Percentiles rank a stretch among this genome's conserved stretches.
Evolutionary conservation across 92 coral and sea anemone species (phyloP).

Genomic region (Umimayanthus chanpuru): DNA sequence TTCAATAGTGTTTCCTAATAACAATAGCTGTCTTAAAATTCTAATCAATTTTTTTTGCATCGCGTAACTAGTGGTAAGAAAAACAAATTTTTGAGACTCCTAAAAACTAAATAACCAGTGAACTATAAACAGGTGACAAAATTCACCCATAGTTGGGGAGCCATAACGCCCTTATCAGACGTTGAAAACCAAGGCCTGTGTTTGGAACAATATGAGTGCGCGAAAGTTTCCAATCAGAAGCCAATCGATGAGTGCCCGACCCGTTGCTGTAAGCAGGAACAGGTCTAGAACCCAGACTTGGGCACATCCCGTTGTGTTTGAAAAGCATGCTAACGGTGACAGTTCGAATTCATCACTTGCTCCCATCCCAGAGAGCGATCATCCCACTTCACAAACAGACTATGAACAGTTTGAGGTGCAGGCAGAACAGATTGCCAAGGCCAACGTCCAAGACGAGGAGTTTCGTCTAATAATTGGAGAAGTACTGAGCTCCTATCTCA

Average conservation of each 20-base stretch:
- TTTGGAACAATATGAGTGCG: background rate
- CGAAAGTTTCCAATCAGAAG: slow-evolving; percentile 16
- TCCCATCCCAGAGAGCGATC: slow-evolving; percentile 30
- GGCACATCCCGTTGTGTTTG: slow-evolving; percentile 8
- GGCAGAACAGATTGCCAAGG: slow-evolving; percentile 34
- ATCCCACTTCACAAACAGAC: background rate
- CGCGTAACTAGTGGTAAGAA: background rate
- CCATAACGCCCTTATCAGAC: background rate
- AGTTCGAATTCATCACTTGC: slow-evolving; percentile 5
- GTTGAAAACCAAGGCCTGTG: too few species aligned
- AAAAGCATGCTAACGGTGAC: background rate
- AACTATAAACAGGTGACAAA: background rate
- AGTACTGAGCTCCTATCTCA: slow-evolving; percentile 64
- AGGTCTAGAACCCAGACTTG: slow-evolving; percentile 17
- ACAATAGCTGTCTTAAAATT: too few species aligned
- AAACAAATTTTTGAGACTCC: background rate
- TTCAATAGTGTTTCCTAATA: background rate
- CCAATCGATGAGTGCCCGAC: slow-evolving; percentile 11
- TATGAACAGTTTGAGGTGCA: background rate
- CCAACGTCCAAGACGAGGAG: slow-evolving; percentile 60
- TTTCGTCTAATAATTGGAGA: slow-evolving; percentile 61
- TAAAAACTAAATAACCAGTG: background rate
- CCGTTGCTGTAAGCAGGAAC: background rate
- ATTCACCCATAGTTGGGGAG: background rate
- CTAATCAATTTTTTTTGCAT: background rate